Conservation (phyloP, 2,888 invertebrate genomes). For the Thera obeliscata region DNA sequence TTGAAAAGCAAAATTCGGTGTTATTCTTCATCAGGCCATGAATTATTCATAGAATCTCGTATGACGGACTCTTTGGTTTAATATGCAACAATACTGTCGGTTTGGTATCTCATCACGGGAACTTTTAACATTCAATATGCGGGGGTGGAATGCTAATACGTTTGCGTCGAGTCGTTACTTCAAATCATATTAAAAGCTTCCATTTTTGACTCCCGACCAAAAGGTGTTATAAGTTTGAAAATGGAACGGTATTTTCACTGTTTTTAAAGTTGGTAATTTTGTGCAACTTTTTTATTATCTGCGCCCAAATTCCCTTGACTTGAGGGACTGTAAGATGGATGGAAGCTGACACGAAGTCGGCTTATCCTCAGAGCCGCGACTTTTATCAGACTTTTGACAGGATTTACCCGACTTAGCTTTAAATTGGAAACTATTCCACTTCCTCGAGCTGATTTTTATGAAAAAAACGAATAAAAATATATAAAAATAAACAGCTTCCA, state of each 20-base stretch:
- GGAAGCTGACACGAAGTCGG: constrained; percentile 39
- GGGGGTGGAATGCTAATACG: background rate
- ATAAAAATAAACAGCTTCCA: no score
- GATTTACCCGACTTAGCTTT: constrained; percentile 34
- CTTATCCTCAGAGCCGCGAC: constrained; percentile 35
- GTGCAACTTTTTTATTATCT: no score
- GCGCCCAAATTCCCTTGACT: constrained; percentile 24
- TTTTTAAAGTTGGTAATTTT: no score
- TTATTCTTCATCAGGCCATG: constrained; percentile 62
- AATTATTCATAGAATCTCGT: constrained; percentile 60
- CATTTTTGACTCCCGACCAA: no score
- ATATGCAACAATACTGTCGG: constrained; percentile 36
- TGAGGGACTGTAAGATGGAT: constrained; percentile 38
- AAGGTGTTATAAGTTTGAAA: no score
- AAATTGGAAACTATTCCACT: constrained; percentile 34
- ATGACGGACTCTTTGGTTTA: constrained; percentile 44
- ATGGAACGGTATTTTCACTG: no score
- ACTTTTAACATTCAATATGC: constrained; percentile 9
- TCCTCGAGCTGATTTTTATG: background rate
- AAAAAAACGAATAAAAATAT: background rate
- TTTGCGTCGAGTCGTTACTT: background rate
- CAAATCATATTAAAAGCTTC: constrained; percentile 2
- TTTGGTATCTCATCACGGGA: constrained; percentile 5
- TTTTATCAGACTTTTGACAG: constrained; percentile 32
- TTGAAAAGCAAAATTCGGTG: constrained; percentile 56